Base-by-base conservation (phyloP, 2,888 invertebrate genomes). In the Mimas tiliae region DNA sequence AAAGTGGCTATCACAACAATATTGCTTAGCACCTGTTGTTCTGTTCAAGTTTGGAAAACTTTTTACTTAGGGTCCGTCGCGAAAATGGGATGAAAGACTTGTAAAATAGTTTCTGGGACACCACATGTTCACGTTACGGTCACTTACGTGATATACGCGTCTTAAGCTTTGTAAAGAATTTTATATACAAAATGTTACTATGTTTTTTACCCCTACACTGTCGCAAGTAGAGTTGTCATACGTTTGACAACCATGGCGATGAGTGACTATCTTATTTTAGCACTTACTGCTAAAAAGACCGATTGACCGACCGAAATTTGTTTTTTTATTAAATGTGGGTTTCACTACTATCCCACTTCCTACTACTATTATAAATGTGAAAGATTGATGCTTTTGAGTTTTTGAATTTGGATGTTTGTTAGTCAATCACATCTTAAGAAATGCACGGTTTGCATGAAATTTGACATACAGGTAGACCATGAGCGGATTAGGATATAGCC, bases 41-140 rank as follows among this genome's bases (percentile, higher is more conserved):
- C n/a, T 53, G 58, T 84, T 79, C 74, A 88, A 89, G 84, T 91
- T 88, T 70, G 75, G 70, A 67, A 79, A 93, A 93, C 93, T 93
- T 93, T 90, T 86, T 88, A 93, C 93, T 93, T 86, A 86, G 74
- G 78, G 76, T 72, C 75, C 77, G 77, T 79, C 81, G 82, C 80
- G 85, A 89, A 90, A 90, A 90, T 88, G 88, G 85, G 91, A 90
- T 91, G 90, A 93, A 89, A 90, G 89, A 91, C 90, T 92, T 86
- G 84, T 84, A 86, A 88, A 89, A 92, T 92, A 92, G 92, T 93
- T 93, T 89, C 84, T 87, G 84, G 87, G 86, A 83, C 90, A 88
- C 89, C 93, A 91, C 88, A 91, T 90, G 91, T 77, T 81, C 82
- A 87, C 88, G 88, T 89, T 88, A 84, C 85, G 81, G 82, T 84